Percentiles rank a stretch among this genome's conserved stretches.
Conservation (phyloP, 2,888 invertebrate genomes). For the Lepidochrysops patricia region DNA sequence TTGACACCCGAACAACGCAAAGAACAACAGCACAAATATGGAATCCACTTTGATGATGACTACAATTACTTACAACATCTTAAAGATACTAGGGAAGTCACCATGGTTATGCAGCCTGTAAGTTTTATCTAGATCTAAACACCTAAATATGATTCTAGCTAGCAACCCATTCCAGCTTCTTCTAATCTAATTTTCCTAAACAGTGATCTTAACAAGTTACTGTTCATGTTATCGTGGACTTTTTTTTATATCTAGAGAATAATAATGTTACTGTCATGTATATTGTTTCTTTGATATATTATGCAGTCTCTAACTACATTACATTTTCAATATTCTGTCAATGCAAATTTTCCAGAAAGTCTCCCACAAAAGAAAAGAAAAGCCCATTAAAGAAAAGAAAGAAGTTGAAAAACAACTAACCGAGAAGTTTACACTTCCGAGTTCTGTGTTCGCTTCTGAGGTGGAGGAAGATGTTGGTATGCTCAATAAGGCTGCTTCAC, state of each 20-base stretch:
- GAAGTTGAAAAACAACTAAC: conserved; percentile 31
- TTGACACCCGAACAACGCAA: conserved; percentile 67
- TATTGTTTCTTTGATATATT: too few relatives aligned
- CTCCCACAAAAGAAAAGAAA: conserved; percentile 47
- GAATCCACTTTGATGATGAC: conserved; percentile 95
- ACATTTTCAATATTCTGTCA: too few relatives aligned
- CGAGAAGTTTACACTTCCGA: conserved; percentile 78
- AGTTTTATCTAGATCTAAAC: conserved; percentile 24
- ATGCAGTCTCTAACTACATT: too few relatives aligned
- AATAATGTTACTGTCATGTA: too few relatives aligned
- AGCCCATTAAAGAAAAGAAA: conserved; percentile 23
- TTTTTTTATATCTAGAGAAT: too few relatives aligned
- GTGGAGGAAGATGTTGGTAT: conserved; percentile 90
- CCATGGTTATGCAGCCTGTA: conserved; percentile 71
- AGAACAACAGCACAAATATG: conserved; percentile 88
- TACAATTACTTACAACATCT: conserved; percentile 97
- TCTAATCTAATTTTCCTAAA: too few relatives aligned
- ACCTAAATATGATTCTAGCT: too few relatives aligned
- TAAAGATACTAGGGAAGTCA: conserved; percentile 74
- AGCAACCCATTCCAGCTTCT: too few relatives aligned
- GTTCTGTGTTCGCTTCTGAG: conserved; percentile 90
- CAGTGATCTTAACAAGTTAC: too few relatives aligned
- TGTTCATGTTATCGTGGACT: too few relatives aligned
- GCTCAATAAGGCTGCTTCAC: conserved; percentile 86
- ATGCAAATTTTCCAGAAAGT: conserved; percentile 52